These are phyloP conservation scores for Heterodera schachtii DNA, from an alignment of 1,140 invertebrate species.

Conservation along the genomic window DNA sequence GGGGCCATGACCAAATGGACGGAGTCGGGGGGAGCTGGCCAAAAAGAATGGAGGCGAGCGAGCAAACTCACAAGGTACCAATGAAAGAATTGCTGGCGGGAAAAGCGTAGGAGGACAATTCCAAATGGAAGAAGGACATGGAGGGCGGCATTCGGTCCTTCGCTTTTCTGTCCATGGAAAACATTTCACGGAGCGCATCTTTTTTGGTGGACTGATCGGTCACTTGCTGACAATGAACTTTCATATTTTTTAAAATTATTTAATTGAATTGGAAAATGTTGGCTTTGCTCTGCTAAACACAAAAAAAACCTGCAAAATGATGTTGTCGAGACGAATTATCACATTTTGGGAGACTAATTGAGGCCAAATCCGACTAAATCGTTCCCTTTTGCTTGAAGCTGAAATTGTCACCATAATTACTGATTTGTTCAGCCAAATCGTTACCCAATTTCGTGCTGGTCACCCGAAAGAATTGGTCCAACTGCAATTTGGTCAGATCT, in stretches of 20 bases:
- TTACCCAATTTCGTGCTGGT: conserved; percentile 54
- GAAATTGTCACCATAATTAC: neutral
- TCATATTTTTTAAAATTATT: conserved; percentile 68
- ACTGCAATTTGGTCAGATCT: conserved; percentile 67
- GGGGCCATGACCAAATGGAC: conserved; percentile 57
- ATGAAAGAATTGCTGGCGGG: conserved; percentile 36
- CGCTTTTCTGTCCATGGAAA: conserved; percentile 34
- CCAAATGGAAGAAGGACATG: conserved; percentile 76
- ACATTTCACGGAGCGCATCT: conserved; percentile 38
- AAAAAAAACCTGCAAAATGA: conserved; percentile 78
- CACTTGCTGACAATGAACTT: conserved; percentile 78
- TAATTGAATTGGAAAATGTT: too few species aligned
- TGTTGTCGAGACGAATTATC: conserved; percentile 82
- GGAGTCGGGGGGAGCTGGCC: conserved; percentile 46
- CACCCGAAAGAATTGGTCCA: conserved; percentile 71
- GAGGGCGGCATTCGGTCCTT: conserved; percentile 35
- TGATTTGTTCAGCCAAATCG: neutral
- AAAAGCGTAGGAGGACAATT: conserved; percentile 96
- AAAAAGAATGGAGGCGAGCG: conserved; percentile 17
- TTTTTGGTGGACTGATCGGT: conserved; percentile 71
- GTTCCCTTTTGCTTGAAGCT: conserved; percentile 35
- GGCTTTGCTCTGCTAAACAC: conserved; percentile 70
- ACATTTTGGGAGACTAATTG: conserved; percentile 85
- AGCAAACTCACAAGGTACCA: conserved; percentile 28
- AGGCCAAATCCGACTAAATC: conserved; percentile 56